Conservation (phyloP, 2,797 vertebrate species). For the Discoglossus pictus region DNA sequence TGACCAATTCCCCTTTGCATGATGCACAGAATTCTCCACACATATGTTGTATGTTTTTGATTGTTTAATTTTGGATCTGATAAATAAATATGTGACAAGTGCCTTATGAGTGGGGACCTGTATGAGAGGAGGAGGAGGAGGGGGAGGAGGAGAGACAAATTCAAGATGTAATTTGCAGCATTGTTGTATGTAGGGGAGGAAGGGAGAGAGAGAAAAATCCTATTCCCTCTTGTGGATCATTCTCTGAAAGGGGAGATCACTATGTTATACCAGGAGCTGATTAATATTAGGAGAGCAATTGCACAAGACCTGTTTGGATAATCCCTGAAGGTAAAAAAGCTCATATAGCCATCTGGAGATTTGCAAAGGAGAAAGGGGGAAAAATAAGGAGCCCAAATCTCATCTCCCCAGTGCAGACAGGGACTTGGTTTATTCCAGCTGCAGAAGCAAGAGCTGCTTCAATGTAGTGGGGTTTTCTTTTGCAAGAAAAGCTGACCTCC, state of each 20-base stretch:
- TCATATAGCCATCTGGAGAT: constrained; percentile 24
- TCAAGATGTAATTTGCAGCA: constrained; percentile 50
- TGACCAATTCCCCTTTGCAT: too few relatives aligned
- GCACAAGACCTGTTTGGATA: constrained; percentile 37
- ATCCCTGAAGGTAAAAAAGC: constrained; percentile 40
- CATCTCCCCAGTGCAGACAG: constrained; percentile 75
- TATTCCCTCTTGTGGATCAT: constrained; percentile 45
- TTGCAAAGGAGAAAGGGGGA: constrained; percentile 41
- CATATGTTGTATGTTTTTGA: not conserved
- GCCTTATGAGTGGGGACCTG: constrained; percentile 15
- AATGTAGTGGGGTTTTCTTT: constrained; percentile 93
- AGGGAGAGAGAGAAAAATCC: constrained; percentile 24
- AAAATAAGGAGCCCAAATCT: constrained; percentile 48
- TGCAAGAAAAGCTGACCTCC: constrained; percentile 74
- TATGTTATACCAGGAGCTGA: constrained; percentile 56
- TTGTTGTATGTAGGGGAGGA: constrained; percentile 45
- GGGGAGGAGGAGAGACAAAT: constrained; percentile 40
- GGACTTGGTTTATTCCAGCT: constrained; percentile 99
- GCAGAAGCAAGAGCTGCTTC: constrained; percentile 85
- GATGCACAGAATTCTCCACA: not conserved
- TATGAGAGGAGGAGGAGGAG: constrained; percentile 38
- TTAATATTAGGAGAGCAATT: constrained; percentile 62
- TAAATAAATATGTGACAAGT: constrained; percentile 53
- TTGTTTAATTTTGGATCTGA: constrained; percentile 17
- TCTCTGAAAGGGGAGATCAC: constrained; percentile 56